These are phyloP conservation scores for Triops longicaudatus DNA, from an alignment of 1,140 invertebrate genomes.

Conservation along the genomic window DNA sequence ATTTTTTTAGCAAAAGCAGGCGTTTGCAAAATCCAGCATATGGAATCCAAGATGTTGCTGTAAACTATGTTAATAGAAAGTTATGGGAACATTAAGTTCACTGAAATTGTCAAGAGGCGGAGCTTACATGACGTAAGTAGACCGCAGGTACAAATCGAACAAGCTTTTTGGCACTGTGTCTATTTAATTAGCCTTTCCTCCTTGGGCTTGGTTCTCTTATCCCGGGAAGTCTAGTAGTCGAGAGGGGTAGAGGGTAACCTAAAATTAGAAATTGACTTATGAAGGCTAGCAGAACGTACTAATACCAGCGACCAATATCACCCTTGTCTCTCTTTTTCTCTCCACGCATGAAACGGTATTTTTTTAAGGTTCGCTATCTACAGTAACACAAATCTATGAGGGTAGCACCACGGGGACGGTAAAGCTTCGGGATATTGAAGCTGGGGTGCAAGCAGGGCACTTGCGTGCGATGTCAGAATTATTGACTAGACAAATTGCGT, in stretches of 20 bases:
- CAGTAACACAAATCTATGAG: background rate
- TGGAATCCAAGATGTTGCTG: no score
- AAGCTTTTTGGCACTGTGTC: background rate
- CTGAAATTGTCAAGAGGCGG: no score
- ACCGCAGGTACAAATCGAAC: background rate
- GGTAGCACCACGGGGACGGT: background rate
- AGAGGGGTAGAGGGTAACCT: background rate
- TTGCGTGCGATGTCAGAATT: background rate
- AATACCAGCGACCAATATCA: background rate
- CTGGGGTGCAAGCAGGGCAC: background rate
- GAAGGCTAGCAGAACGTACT: background rate
- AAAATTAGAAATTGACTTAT: constrained; percentile 3
- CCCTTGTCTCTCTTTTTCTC: background rate
- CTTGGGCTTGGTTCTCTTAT: background rate
- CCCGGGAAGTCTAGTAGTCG: background rate
- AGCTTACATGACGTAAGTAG: no score
- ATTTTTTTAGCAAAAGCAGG: no score
- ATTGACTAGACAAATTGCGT: background rate
- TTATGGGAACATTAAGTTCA: no score
- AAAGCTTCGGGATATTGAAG: background rate
- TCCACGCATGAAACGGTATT: background rate
- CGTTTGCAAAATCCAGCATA: no score
- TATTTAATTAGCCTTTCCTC: background rate
- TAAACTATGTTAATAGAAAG: no score
- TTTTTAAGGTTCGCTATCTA: no score